Percentiles rank a stretch among this genome's conserved stretches.
Conservation (phyloP, 2,113 vertebrate species). For the Aythya baeri region DNA sequence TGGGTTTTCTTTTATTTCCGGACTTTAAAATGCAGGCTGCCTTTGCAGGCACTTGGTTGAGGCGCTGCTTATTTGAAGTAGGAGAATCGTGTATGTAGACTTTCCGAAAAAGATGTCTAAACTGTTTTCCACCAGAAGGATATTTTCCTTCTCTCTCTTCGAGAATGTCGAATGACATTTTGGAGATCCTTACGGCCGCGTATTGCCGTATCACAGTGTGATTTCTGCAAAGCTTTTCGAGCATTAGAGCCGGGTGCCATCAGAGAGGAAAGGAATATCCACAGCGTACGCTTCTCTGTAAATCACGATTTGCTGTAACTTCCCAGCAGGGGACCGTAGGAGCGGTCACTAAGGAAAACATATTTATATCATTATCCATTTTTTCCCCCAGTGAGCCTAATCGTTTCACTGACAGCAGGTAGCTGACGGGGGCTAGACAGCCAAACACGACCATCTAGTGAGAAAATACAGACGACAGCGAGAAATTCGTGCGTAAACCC, state of each 20-base stretch:
- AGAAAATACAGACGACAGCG: background rate
- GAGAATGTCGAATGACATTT: background rate
- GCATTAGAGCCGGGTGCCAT: background rate
- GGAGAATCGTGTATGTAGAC: background rate
- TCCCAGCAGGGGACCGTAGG: background rate
- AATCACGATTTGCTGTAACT: background rate
- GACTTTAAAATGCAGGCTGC: background rate
- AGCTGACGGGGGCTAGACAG: background rate
- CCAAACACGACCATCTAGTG: background rate
- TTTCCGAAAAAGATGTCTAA: background rate
- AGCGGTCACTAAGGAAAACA: background rate
- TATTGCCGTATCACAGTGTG: background rate
- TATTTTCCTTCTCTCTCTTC: background rate
- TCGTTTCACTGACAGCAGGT: conserved; percentile 2
- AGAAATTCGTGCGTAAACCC: background rate
- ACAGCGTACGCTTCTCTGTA: background rate
- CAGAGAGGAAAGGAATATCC: background rate
- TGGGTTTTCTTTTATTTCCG: conserved; percentile 38
- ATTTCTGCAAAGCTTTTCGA: background rate
- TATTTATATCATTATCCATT: background rate
- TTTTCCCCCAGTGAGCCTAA: background rate
- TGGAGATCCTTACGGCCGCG: background rate
- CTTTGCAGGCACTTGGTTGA: background rate
- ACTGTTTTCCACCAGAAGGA: background rate
- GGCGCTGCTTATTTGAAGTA: background rate